These are phyloP conservation scores for Diprion similis DNA, from an alignment of 1,140 invertebrate genomes.

Conservation along the genomic window DNA sequence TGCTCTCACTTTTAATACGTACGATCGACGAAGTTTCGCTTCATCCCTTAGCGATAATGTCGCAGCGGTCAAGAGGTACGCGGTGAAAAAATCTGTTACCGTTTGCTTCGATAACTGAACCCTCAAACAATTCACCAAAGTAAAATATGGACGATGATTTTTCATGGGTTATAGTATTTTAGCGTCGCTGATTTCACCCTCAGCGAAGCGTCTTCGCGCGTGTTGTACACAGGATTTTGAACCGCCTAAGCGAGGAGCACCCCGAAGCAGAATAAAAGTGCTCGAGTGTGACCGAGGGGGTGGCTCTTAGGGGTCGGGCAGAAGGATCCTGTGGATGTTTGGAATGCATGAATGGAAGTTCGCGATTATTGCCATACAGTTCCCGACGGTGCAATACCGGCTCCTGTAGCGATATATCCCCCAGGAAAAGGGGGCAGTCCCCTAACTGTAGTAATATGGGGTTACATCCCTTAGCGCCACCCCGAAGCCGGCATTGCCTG, in stretches of 20 bases:
- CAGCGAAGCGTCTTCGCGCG: too few species aligned
- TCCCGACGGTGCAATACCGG: not conserved
- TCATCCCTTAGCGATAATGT: too few species aligned
- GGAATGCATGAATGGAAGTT: conserved; percentile 7
- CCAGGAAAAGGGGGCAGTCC: too few species aligned
- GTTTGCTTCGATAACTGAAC: not conserved
- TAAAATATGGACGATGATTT: not conserved
- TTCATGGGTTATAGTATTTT: not conserved
- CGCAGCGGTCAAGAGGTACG: too few species aligned
- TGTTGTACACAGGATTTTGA: not conserved
- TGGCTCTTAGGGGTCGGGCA: not conserved
- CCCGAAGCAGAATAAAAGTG: not conserved
- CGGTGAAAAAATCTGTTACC: too few species aligned
- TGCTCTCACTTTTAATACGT: too few species aligned
- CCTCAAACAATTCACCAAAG: not conserved
- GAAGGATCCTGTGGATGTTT: conserved; percentile 4
- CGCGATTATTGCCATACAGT: conserved; percentile 7
- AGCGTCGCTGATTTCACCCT: not conserved
- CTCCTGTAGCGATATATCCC: not conserved
- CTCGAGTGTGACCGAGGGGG: not conserved
- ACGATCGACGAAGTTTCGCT: too few species aligned
- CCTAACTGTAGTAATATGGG: too few species aligned
- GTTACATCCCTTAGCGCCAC: too few species aligned
- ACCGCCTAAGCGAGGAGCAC: not conserved
- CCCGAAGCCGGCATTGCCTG: too few species aligned